These are phyloP conservation scores for Trogon surrucura DNA, from an alignment of 2,113 vertebrate species.

Conservation along the genomic window DNA sequence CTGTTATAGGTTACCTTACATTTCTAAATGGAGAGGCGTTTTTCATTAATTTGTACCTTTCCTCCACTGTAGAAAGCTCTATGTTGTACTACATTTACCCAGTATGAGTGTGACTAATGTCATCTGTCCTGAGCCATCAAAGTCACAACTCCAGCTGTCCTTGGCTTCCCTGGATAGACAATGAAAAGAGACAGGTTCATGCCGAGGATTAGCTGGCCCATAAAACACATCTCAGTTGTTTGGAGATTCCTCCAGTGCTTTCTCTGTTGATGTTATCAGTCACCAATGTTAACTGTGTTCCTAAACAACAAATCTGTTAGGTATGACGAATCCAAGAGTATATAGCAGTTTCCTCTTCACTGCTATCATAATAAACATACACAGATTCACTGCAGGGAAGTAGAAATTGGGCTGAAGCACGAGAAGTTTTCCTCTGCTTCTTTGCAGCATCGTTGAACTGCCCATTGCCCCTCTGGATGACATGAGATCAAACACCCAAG, in stretches of 20 bases:
- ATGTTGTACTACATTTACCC: neutral
- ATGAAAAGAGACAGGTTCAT: neutral
- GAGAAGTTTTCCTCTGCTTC: neutral
- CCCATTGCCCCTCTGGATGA: neutral
- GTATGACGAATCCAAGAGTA: neutral
- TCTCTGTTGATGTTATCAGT: neutral
- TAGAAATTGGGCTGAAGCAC: neutral
- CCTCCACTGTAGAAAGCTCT: neutral
- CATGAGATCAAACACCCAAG: neutral
- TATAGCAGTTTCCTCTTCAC: neutral
- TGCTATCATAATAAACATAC: neutral
- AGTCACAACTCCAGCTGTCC: neutral
- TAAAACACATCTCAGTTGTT: neutral
- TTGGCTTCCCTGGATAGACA: neutral
- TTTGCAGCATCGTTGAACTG: neutral
- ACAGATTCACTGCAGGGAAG: neutral
- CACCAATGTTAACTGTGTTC: neutral
- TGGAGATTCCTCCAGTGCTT: neutral
- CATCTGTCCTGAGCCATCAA: neutral
- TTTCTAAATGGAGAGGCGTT: neutral
- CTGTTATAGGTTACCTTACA: neutral
- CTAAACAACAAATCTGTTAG: neutral
- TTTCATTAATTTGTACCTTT: neutral
- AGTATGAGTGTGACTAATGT: neutral
- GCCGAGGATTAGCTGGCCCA: neutral